Evolutionary conservation across 2,797 vertebrate species (phyloP).

Genomic region (Thaleichthys pacificus): DNA sequence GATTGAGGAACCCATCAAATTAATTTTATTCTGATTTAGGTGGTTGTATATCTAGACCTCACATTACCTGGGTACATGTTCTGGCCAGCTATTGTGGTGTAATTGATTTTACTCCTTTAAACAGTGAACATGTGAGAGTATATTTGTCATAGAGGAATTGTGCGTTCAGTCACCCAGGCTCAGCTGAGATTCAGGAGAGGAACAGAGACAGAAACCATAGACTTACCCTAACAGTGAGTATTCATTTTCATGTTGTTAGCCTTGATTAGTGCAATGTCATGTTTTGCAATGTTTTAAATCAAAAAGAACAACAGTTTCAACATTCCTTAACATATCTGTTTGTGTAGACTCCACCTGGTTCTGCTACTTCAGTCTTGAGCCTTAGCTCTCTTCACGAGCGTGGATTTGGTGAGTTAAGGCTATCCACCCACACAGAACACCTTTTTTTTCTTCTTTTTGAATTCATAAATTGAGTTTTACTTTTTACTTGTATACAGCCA

Average conservation of each 20-base stretch:
- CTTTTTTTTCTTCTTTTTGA: background rate
- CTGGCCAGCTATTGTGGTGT: too few species aligned
- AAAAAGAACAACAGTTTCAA: too few species aligned
- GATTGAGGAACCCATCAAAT: background rate
- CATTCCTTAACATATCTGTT: too few species aligned
- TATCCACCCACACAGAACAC: background rate
- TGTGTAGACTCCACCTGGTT: constrained; percentile 66
- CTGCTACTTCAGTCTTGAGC: constrained; percentile 61
- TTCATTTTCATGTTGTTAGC: background rate
- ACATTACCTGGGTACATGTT: too few species aligned
- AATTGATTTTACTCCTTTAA: background rate
- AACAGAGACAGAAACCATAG: constrained; percentile 54
- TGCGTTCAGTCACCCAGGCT: constrained; percentile 53
- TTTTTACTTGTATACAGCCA: constrained; percentile 54
- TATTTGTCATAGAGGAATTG: constrained; percentile 4
- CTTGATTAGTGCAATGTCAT: background rate
- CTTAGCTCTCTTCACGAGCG: constrained; percentile 60
- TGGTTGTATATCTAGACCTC: background rate
- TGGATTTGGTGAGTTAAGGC: constrained; percentile 66
- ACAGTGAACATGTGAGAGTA: background rate
- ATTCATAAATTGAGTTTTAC: background rate
- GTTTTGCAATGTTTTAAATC: background rate
- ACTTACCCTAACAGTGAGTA: constrained; percentile 58
- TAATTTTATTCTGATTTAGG: background rate
- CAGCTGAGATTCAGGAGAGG: constrained; percentile 61